Conservation (phyloP, 2,113 vertebrate species). For the Struthidea cinerea region DNA sequence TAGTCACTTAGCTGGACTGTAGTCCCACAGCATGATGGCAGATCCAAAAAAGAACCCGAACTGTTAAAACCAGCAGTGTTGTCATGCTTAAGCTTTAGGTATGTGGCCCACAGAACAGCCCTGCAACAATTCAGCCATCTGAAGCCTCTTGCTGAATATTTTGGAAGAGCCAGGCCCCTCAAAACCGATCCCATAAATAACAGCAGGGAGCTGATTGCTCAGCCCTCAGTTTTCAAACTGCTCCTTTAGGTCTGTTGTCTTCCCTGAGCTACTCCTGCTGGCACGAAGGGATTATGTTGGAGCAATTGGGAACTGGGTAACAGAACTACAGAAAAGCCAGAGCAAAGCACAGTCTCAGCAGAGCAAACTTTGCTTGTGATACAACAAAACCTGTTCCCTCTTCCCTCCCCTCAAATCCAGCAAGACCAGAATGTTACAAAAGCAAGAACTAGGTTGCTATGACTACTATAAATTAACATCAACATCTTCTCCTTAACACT, state of each 20-base stretch:
- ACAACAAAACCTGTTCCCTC: neutral
- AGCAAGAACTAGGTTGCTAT: constrained; percentile 3
- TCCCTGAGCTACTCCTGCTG: neutral
- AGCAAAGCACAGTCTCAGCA: neutral
- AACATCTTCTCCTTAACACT: neutral
- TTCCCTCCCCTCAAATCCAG: neutral
- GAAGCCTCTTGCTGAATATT: neutral
- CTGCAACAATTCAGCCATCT: neutral
- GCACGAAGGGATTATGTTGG: neutral
- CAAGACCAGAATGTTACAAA: neutral
- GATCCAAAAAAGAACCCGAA: fast-evolving
- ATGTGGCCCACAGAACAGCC: fast-evolving
- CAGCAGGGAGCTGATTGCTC: neutral
- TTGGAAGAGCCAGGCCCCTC: neutral
- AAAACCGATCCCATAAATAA: neutral
- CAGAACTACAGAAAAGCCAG: neutral
- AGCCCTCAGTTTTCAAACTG: neutral
- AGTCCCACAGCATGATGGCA: too few species aligned
- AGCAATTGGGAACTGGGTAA: neutral
- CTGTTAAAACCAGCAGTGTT: neutral
- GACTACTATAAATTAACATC: neutral
- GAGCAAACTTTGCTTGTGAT: neutral
- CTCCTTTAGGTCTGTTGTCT: neutral
- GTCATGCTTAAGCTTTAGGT: neutral
- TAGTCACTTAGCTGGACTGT: too few species aligned